Evolutionary conservation across 1,140 invertebrate species (phyloP).

Genomic region (Asbolus verrucosus): DNA sequence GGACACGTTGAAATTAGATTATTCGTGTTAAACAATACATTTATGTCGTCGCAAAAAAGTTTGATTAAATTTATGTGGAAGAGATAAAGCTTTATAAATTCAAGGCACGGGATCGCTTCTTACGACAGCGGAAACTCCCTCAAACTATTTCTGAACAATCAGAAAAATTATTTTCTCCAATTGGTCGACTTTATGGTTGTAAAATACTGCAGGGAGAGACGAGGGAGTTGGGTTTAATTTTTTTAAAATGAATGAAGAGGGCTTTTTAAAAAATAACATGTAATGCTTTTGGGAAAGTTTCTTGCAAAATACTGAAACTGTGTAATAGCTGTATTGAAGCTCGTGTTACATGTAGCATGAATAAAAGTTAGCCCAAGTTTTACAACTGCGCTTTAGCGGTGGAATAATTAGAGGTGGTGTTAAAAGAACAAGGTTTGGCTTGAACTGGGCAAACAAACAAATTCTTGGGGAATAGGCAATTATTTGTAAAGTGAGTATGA

Average conservation of each 20-base stretch:
- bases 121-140: slow-evolving; percentile 16
- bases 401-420: slow-evolving; percentile 36
- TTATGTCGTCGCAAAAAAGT: slow-evolving; percentile 12
- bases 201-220: not conserved
- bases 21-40: not conserved
- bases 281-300: not conserved
- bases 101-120: slow-evolving; percentile 33
- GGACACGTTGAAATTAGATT: not conserved
- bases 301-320: slow-evolving; percentile 24
- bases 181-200: slow-evolving; percentile 15
- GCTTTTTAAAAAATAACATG: not conserved
- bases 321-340: slow-evolving; percentile 27
- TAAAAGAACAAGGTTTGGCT: slow-evolving; percentile 35
- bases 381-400: slow-evolving; percentile 27
- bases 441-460: slow-evolving; percentile 36
- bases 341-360: slow-evolving; percentile 33
- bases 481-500: slow-evolving; percentile 43
- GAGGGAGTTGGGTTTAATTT: slow-evolving; percentile 3
- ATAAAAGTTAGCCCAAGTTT: slow-evolving; percentile 37
- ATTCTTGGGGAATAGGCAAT: slow-evolving; percentile 37
- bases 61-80: slow-evolving; percentile 36
- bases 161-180: slow-evolving; percentile 37
- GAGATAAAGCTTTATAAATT: slow-evolving; percentile 39
- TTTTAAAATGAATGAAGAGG: not conserved
- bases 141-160: slow-evolving; percentile 42